These are phyloP conservation scores for Pterobdella sp. DNA, from an alignment of 2,888 invertebrate species.

Conservation along the genomic window DNA sequence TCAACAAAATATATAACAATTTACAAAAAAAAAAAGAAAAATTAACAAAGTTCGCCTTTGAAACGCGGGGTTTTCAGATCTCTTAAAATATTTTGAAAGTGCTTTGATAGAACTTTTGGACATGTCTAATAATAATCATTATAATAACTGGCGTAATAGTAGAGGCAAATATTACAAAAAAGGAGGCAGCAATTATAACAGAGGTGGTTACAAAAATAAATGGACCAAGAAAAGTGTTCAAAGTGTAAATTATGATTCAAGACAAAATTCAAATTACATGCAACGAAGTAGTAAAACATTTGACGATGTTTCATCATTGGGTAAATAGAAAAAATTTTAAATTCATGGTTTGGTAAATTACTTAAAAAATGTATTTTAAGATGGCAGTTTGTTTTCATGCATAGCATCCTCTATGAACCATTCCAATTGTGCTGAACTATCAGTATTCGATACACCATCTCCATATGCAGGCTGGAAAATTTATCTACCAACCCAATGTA, in stretches of 20 bases:
- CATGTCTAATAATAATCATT: conserved; percentile 17
- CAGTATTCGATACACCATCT: conserved; percentile 41
- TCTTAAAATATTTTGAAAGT: too few species aligned
- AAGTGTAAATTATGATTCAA: neutral
- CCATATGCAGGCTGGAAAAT: conserved; percentile 67
- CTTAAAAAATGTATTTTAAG: neutral
- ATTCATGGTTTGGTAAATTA: neutral
- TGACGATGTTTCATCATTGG: conserved; percentile 12
- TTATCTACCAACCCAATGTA: conserved; percentile 67
- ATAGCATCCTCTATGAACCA: neutral
- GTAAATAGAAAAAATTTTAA: neutral
- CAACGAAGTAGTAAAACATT: neutral
- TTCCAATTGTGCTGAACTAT: conserved; percentile 39
- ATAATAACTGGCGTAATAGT: conserved; percentile 7
- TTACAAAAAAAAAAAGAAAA: too few species aligned
- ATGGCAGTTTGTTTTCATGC: neutral
- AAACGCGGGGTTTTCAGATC: too few species aligned
- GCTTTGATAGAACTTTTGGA: too few species aligned
- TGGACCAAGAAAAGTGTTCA: neutral
- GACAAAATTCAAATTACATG: neutral
- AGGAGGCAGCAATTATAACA: neutral
- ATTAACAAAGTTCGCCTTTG: too few species aligned
- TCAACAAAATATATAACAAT: too few species aligned
- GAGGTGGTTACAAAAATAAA: neutral
- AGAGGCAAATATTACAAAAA: conserved; percentile 14